Evolutionary conservation across 2,797 vertebrate genomes (phyloP), one percentile per base, ranked within the genome.

Genomic region (Hydrophis major): DNA sequence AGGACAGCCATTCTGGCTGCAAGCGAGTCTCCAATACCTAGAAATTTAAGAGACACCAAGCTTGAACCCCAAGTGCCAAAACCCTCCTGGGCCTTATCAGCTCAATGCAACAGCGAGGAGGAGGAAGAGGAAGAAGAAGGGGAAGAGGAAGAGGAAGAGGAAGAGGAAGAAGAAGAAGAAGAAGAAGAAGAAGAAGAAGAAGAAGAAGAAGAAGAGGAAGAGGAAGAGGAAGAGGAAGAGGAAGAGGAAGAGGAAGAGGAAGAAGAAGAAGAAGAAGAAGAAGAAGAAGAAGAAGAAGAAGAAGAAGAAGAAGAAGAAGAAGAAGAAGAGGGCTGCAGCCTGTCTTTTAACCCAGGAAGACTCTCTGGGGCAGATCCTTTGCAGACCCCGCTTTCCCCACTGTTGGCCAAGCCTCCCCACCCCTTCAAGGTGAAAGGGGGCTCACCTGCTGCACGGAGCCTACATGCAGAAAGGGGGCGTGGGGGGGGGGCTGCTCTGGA

Each of bases 1-100:
- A 94, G 97, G 95, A 97, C 95, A 96, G 96, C 97, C 98, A 98
- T 98, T 94, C 94, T 97, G 95, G 95, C 95, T 94, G 78, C 91
- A 28, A 91, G 69, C 90, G 95, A 28, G 88, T 12, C 94, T 94
- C 93, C 95, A 94, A 89, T 94, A 96, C 94, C 97, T 97, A 94
- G n/a, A 88, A 74, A 91, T 50, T 12, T 25, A 92, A 57, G 55
- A 93, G 92, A 47, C 6, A 93, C 12, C 91, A 55, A 3, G 10
- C 87, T 93, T 87, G 27, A 56, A 32, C 0, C 0, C 0, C 2
- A 11, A 74, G 42, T n/a, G 47, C 11, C 0, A 7, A 69, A 16
- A 3, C 66, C 66, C 18, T 6, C 14, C 5, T 6, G 1, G 18
- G 69, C 66, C 66, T 74, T 3, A 3, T 14, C 66, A 18, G 66